Evolutionary conservation across 2,888 invertebrate genomes (phyloP).

Genomic region (Allophyes oxyacanthae): DNA sequence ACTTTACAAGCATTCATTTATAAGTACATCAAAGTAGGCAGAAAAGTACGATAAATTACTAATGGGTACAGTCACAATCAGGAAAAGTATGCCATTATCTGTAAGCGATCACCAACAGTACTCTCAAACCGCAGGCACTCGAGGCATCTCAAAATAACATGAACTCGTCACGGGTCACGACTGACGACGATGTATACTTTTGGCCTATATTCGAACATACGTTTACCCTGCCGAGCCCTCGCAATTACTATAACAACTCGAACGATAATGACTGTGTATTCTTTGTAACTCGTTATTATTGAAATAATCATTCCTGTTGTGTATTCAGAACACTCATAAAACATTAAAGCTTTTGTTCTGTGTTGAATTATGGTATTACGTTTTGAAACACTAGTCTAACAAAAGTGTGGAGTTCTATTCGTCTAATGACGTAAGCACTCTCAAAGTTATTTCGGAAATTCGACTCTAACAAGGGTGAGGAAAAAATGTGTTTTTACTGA

Average conservation of each 20-base stretch:
- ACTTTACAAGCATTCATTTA: conserved; percentile 9
- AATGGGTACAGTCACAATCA: conserved; percentile 48
- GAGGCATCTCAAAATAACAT: conserved; percentile 82
- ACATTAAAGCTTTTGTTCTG: conserved; percentile 33
- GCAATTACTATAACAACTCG: conserved; percentile 65
- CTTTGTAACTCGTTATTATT: conserved; percentile 48
- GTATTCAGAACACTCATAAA: conserved; percentile 31
- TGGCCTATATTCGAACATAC: conserved; percentile 78
- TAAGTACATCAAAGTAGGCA: conserved; percentile 9
- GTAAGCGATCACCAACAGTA: conserved; percentile 71
- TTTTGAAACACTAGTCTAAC: conserved; percentile 26
- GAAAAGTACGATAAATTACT: conserved; percentile 24
- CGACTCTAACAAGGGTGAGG: conserved; percentile 44
- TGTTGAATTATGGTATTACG: conserved; percentile 29
- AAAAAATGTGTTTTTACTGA: conserved; percentile 47
- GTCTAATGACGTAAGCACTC: conserved; percentile 39
- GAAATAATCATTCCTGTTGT: conserved; percentile 33
- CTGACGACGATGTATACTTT: conserved; percentile 70
- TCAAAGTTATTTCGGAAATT: conserved; percentile 55
- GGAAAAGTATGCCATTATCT: conserved; percentile 63
- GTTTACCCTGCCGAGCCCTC: conserved; percentile 66
- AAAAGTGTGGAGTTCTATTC: conserved; percentile 28
- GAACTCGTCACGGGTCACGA: conserved; percentile 72
- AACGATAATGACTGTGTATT: conserved; percentile 59
- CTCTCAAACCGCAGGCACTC: conserved; percentile 77